Percentiles rank a stretch among this genome's conserved stretches.
Conservation (phyloP, 2,888 invertebrate species). For the Napeogenes inachia region DNA sequence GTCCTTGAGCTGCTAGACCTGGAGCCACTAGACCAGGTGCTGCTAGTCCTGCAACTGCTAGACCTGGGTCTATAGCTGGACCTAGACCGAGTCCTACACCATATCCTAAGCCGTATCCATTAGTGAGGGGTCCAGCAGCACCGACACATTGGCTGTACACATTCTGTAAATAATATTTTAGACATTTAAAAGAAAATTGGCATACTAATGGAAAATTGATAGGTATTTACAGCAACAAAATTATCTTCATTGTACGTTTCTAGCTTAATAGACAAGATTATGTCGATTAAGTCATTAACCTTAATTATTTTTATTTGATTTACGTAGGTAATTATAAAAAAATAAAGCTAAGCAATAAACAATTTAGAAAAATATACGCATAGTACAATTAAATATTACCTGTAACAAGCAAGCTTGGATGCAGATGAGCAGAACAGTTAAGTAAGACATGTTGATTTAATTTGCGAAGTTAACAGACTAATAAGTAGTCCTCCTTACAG, state of each 20-base stretch:
- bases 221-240: too few species aligned
- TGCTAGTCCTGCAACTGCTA: not conserved
- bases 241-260: too few species aligned
- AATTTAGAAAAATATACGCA: not conserved
- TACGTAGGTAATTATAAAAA: too few species aligned
- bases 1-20: not conserved
- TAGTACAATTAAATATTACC: conserved; percentile 28
- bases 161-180: conserved; percentile 20
- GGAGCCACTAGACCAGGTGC: not conserved
- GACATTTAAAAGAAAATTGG: not conserved
- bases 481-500: not conserved
- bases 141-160: conserved; percentile 26
- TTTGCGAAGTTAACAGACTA: not conserved
- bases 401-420: conserved; percentile 39
- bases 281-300: too few species aligned
- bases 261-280: too few species aligned
- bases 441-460: conserved; percentile 36
- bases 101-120: conserved; percentile 3
- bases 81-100: conserved; percentile 4
- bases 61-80: not conserved
- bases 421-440: conserved; percentile 38
- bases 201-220: too few species aligned
- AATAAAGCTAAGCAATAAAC: not conserved
- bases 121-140: conserved; percentile 12
- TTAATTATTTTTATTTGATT: too few species aligned